Conservation (phyloP, 2,113 vertebrate genomes). For the Oreocharis arfaki region DNA sequence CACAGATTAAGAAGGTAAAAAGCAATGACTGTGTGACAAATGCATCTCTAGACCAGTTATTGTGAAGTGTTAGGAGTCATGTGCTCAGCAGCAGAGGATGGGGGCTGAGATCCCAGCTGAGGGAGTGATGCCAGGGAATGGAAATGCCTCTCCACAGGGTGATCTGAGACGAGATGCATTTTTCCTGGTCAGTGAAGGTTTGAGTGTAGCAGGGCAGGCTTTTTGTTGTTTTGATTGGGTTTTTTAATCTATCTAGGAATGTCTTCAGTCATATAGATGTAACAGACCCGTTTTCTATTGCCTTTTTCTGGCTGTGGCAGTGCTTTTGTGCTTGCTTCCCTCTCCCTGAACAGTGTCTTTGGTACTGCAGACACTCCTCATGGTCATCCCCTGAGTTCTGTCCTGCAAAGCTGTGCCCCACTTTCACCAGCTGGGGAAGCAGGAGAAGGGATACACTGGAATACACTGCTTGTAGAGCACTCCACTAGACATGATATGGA, state of each 20-base stretch:
- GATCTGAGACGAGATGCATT: neutral
- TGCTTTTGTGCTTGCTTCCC: neutral
- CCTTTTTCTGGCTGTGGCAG: neutral
- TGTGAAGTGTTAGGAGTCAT: neutral
- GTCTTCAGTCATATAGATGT: neutral
- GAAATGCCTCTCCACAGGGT: neutral
- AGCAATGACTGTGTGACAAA: neutral
- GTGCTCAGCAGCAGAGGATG: neutral
- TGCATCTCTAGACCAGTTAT: neutral
- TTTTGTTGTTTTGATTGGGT: neutral
- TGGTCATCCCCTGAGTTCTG: neutral
- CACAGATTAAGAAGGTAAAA: neutral
- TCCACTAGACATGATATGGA: neutral
- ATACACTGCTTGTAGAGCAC: neutral
- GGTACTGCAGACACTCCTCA: neutral
- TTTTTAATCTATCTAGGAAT: neutral
- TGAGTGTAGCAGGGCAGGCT: neutral
- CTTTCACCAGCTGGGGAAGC: neutral
- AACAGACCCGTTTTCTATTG: neutral
- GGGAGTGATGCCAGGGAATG: neutral
- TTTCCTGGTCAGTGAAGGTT: neutral
- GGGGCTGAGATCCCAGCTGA: neutral
- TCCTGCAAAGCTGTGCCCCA: neutral
- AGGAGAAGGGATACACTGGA: neutral
- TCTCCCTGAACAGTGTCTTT: rapidly evolving